These are phyloP conservation scores for Schizaphis graminum DNA, from an alignment of 2,888 invertebrate genomes.

Conservation along the genomic window DNA sequence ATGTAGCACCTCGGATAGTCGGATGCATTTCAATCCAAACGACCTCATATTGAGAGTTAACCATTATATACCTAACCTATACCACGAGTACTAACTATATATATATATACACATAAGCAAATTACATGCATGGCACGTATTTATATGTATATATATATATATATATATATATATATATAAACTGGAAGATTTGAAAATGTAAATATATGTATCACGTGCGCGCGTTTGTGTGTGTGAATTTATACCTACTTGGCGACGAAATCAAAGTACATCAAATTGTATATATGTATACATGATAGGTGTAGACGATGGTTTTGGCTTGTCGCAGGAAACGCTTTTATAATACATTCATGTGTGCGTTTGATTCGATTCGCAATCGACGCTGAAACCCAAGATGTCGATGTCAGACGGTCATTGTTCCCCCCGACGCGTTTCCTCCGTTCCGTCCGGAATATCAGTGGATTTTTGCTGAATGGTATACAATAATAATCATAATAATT, in stretches of 20 bases:
- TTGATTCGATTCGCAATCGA: slow-evolving; percentile 20
- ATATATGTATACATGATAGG: neutral
- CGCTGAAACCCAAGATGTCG: slow-evolving; percentile 38
- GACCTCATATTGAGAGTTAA: neutral
- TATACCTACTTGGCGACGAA: neutral
- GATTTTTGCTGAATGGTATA: slow-evolving; percentile 3
- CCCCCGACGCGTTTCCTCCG: slow-evolving; percentile 10
- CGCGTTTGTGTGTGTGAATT: neutral
- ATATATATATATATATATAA: neutral
- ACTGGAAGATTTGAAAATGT: neutral
- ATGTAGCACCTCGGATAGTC: neutral
- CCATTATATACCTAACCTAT: neutral
- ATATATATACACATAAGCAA: neutral
- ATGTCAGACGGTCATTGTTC: slow-evolving; percentile 58
- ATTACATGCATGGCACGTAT: neutral
- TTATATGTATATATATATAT: neutral
- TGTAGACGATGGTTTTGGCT: neutral
- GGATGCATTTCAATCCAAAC: neutral
- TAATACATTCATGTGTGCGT: slow-evolving; percentile 34
- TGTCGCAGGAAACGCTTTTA: slow-evolving; percentile 31
- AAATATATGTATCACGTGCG: neutral
- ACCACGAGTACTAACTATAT: neutral
- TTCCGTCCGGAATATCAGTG: neutral
- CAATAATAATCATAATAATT: neutral
- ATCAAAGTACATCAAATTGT: neutral